Conservation (phyloP, 2,797 vertebrate genomes). For the Mastacembelus armatus region DNA sequence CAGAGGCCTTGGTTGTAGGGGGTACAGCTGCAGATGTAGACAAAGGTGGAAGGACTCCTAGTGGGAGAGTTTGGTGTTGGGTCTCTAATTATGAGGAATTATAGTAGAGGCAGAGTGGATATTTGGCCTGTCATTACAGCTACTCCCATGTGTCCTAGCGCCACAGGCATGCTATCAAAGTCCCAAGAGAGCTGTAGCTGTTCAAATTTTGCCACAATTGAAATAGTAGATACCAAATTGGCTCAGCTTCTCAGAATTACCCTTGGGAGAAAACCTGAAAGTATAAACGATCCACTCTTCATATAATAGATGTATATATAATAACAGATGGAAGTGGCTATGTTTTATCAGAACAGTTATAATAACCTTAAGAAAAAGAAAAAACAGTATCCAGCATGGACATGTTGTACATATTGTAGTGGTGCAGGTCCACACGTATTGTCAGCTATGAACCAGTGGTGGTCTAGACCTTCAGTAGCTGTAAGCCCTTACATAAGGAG, state of each 20-base stretch:
- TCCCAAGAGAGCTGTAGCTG: slow-evolving; percentile 35
- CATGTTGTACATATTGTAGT: slow-evolving; percentile 16
- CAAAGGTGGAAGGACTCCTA: slow-evolving; percentile 13
- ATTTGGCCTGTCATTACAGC: slow-evolving; percentile 31
- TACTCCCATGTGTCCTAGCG: slow-evolving; percentile 12
- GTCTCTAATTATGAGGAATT: slow-evolving; percentile 51
- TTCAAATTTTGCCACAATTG: slow-evolving; percentile 21
- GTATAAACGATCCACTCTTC: slow-evolving; percentile 19
- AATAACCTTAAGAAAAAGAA: slow-evolving; percentile 16
- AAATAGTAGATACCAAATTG: slow-evolving; percentile 34
- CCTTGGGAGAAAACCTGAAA: slow-evolving; percentile 24
- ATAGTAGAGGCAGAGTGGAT: slow-evolving; percentile 33
- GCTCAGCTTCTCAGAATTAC: slow-evolving; percentile 25
- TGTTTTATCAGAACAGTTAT: slow-evolving; percentile 28
- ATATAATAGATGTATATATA: no score
- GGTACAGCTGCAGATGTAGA: slow-evolving; percentile 33
- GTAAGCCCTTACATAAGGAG: slow-evolving; percentile 18
- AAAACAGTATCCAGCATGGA: not conserved
- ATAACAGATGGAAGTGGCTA: no score
- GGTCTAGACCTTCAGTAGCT: slow-evolving; percentile 40
- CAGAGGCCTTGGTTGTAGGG: slow-evolving; percentile 10
- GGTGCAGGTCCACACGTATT: slow-evolving; percentile 5
- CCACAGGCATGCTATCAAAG: slow-evolving; percentile 39
- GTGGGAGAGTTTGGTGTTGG: slow-evolving; percentile 3
- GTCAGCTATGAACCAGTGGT: slow-evolving; percentile 12